A percentile compares a stretch with the other conserved stretches of the same genome.
Conservation (phyloP, 2,113 vertebrate species). For the Gobiocypris rarus region DNA sequence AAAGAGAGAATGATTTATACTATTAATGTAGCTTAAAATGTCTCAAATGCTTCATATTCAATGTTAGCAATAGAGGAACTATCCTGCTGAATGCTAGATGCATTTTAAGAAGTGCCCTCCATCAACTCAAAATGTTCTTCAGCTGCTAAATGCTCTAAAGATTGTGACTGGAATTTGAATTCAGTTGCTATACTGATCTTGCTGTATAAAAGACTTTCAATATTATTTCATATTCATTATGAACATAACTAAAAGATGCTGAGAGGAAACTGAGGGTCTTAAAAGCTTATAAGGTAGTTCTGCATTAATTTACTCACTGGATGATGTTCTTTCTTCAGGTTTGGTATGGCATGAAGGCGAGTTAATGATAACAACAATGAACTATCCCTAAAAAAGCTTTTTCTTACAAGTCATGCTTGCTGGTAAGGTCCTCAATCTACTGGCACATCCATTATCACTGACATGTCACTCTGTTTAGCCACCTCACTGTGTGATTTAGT, state of each 20-base stretch:
- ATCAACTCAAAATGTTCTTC: conserved; percentile 17
- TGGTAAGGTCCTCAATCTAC: neutral
- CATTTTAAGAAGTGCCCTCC: conserved; percentile 30
- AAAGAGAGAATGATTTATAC: neutral
- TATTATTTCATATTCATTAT: no score
- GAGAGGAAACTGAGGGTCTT: neutral
- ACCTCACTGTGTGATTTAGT: neutral
- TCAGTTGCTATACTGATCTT: neutral
- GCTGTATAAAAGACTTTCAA: no score
- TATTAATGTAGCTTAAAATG: conserved; percentile 3
- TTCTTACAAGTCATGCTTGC: neutral
- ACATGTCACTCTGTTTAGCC: neutral
- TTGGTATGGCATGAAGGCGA: neutral
- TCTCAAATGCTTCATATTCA: neutral
- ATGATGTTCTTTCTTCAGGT: neutral
- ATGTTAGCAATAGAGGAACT: neutral
- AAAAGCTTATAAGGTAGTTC: neutral
- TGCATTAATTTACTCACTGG: neutral
- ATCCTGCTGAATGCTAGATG: conserved; percentile 7
- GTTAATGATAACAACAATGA: neutral
- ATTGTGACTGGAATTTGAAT: conserved; percentile 20
- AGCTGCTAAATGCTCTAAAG: conserved; percentile 3
- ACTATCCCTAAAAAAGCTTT: neutral
- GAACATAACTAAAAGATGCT: no score
- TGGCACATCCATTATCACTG: no score